Evolutionary conservation across 2,113 vertebrate genomes (phyloP), one percentile per base, ranked within the genome.

Genomic region (Perca fluviatilis): DNA sequence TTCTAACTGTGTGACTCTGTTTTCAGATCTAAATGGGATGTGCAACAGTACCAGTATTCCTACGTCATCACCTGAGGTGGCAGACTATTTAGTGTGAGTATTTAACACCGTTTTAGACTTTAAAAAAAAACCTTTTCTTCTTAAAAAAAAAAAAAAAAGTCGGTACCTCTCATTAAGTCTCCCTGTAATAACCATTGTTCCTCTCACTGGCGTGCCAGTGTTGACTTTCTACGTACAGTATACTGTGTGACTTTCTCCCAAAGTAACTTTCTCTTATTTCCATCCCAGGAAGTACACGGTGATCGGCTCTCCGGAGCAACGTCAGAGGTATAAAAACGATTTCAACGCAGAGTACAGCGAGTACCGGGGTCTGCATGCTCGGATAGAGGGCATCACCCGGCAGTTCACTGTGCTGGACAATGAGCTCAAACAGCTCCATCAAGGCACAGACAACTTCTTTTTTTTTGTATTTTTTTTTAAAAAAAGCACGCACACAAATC

Each of bases 301-400:
- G 92, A 99, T 99, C 51, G 91, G 90, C 62, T 97, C 97, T n/a
- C 95, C 91, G 0, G 98, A 99, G 92, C 98, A 99, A 87, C 97
- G 98, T 14, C 98, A 99, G 93, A 96, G 91, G 87, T 99, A 99
- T 91, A 99, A 99, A 50, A 99, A 96, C 0, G 98, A 99, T 92
- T 99, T 99, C 93, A 99, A 99, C 0, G 93, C 96, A 0, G 98
- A 99, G 53, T 99, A 99, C 91, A 97, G 69, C 27, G 98, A 99
- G 92, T 99, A 99, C 95, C 91, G 98, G 5, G 96, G 95, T 76
- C 82, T 99, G 80, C 97, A 99, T 4, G 96, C 98, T 3, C 95
- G 98, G 77, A 99, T 99, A 70, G 98, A 99, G 94, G 84, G 96
- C 86, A 96, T 99, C 93, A 99, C 98, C 0, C 95, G 97, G 5